Percentiles rank a stretch among this genome's conserved stretches.
Conservation (phyloP, 2,888 invertebrate species). For the Campoplex capitator region DNA sequence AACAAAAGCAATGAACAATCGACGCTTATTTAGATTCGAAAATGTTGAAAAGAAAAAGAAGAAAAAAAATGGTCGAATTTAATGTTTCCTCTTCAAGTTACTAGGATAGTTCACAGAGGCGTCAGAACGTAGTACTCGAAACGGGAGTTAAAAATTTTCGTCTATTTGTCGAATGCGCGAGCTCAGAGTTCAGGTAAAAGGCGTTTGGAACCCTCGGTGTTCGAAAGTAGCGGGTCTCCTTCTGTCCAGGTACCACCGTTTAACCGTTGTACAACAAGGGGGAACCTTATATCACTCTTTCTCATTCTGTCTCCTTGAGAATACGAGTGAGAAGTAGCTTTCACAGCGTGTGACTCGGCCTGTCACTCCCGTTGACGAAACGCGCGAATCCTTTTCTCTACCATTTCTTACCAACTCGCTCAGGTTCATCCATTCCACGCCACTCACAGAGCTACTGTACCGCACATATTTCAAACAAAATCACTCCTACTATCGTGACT, state of each 20-base stretch:
- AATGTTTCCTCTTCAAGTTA: neutral
- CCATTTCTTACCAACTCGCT: constrained; percentile 28
- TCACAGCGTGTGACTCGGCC: constrained; percentile 57
- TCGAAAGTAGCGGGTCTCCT: constrained; percentile 54
- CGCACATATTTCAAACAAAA: neutral
- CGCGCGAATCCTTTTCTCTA: constrained; percentile 54
- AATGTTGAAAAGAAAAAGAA: too few relatives aligned
- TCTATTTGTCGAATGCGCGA: constrained; percentile 50
- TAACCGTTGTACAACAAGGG: constrained; percentile 48
- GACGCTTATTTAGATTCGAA: too few relatives aligned
- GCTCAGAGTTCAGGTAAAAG: constrained; percentile 50
- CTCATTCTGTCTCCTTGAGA: constrained; percentile 45
- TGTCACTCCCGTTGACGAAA: constrained; percentile 55
- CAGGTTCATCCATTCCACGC: constrained; percentile 12
- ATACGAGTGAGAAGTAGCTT: constrained; percentile 43
- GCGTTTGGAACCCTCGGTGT: constrained; percentile 49
- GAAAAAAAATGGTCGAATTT: neutral
- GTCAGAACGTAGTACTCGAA: neutral
- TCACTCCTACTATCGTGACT: neutral
- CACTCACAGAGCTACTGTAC: constrained; percentile 13
- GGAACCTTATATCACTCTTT: constrained; percentile 26
- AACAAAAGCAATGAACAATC: too few relatives aligned
- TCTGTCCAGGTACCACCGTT: constrained; percentile 57
- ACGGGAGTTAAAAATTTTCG: constrained; percentile 39
- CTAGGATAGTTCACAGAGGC: neutral